Evolutionary conservation across 1,140 invertebrate species (phyloP).

Genomic region (Temnothorax curvispinosus): DNA sequence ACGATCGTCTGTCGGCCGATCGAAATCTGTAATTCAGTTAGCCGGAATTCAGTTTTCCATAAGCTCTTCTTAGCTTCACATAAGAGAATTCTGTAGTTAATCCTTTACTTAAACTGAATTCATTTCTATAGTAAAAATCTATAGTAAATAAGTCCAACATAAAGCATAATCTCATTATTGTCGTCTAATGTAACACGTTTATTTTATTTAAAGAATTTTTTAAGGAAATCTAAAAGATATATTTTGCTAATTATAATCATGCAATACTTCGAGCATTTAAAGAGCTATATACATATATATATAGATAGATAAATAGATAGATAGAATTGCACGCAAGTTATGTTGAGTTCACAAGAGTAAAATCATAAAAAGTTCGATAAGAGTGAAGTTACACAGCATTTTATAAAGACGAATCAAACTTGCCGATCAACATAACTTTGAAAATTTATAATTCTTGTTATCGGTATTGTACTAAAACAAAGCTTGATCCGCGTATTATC

Average conservation of each 20-base stretch:
- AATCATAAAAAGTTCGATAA: not conserved
- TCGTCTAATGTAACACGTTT: not conserved
- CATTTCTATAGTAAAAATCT: too few relatives aligned
- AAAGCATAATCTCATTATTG: not conserved
- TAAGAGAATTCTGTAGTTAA: not conserved
- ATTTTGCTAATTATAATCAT: not conserved
- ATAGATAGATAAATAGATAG: too few relatives aligned
- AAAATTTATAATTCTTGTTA: not conserved
- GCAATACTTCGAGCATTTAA: not conserved
- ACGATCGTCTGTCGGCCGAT: not conserved
- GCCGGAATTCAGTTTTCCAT: not conserved
- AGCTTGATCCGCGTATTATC: not conserved
- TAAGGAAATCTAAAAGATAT: not conserved
- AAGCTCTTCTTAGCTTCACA: not conserved
- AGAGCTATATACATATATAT: not conserved
- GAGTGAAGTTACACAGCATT: not conserved
- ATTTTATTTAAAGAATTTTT: not conserved
- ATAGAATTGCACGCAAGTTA: not conserved
- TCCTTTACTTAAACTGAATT: not conserved
- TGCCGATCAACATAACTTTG: not conserved
- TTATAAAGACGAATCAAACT: not conserved
- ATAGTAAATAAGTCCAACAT: conserved; percentile 1
- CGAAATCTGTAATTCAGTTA: not conserved
- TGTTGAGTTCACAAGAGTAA: not conserved
- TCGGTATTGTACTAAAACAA: not conserved